Base-by-base conservation (phyloP, 2,113 vertebrate species). In the Channa maculata region DNA sequence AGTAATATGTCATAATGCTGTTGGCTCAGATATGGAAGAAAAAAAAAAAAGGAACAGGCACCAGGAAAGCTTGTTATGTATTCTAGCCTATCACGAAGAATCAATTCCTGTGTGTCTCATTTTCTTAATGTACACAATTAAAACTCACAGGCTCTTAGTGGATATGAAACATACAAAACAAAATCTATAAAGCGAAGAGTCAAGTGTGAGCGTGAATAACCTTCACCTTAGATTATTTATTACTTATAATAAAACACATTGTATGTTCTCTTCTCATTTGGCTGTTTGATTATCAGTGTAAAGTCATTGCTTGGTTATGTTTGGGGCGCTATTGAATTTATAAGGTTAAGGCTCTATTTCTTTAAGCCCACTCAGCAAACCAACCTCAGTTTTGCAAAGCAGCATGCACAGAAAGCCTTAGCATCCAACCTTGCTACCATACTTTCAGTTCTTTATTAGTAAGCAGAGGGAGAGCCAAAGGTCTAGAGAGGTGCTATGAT, bases 1-100 rank as follows among this genome's bases (percentile, higher is more conserved):
- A 80, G 41, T 54, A 74, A 79, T 84, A 85, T 64, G 51, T 75
- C 50, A 54, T 11, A 50, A 71, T 2, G 24, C 66, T 60, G 43
- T 80, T 75, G 58, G 71, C 73, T 53, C 34, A 38, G 53, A 33
- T 61, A 63, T 3, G 36, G 8, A 1, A 15, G 6, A 10, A 52
- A n/a, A 36, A 53, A 3, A 14, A 44, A 15, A 24, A 24, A 24
- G 24, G 24, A 24, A 24, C 24, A 24, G 24, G 24, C 24, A 24
- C 38, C 60, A 14, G 1, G 11, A 57, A 9, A 49, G 5, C 2
- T 33, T 66, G 54, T 50, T 11, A 71, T 74, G 37, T 53, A 24
- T 54, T 74, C 6, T 45, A 41, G 46, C 7, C 9, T 59, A 54
- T 57, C 8, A 5, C 58, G 68, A 10, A n/a, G 43, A 33, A 72